Base-by-base conservation (phyloP, 2,888 invertebrate species). In the Julus scandinavius region DNA sequence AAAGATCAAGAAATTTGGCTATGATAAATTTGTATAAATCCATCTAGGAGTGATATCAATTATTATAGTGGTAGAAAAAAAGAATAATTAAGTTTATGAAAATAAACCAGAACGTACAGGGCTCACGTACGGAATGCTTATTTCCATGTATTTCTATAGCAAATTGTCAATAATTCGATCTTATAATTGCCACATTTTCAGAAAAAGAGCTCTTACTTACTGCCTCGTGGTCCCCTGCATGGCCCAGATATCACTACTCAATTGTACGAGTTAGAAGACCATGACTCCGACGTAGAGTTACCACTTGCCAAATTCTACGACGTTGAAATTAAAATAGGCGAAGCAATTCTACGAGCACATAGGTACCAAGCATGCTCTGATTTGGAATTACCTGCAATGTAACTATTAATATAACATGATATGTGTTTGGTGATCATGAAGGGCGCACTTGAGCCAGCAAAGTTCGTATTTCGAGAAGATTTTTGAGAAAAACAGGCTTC, bases 241-340 rank as follows among this genome's bases (percentile, higher is more conserved):
- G 38, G 11, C 1, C 15, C 15, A 5, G 15, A 40, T 13, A 38
- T 80, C 15, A 15, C 38, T 1, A 15, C 38, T 80, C 15, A 13
- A 15, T 38, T 80, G 11, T 7, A 29, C 3, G 80, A 40, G 6
- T 80, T 38, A 15, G 0, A 80, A 15, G 20, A 72, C 0, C 0
- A 15, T 15, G 1, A 15, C 11, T 4, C 80, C 5, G 38, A 80
- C 13, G 15, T 80, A 40, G 85, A 29, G 45, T n/a, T 85, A 5
- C 85, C 85, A 2, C 50, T 85, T 13, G 85, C 20, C 20, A 50
- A 45, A 20, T 85, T 85, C n/a, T 85, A 50, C 15, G 85, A 85
- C n/a, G 20, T 45, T 85, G 85, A 85, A 45, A 85, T 85, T 29
- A 85, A 45, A 85, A n/a, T 85, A 17, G n/a, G 29, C n/a, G 49